Percentiles rank a stretch among this genome's conserved stretches.
These are phyloP conservation scores for Hypena proboscidalis DNA, from an alignment of 2,888 invertebrate genomes.

Conservation along the genomic window DNA sequence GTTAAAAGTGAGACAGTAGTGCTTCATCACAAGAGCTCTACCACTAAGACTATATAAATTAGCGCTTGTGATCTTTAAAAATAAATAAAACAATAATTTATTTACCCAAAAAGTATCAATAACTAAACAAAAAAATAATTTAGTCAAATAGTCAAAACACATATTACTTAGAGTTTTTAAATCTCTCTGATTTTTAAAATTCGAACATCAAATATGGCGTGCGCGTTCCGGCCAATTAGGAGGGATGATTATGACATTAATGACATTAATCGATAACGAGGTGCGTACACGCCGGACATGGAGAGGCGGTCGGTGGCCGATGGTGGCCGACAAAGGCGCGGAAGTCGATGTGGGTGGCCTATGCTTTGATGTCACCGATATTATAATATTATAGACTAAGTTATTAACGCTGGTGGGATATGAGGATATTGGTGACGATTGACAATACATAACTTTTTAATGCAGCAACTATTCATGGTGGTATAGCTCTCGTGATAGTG, in stretches of 20 bases:
- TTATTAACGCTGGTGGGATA: not conserved
- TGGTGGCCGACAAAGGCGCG: conserved; percentile 46
- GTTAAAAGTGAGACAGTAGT: too few species aligned
- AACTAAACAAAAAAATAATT: too few species aligned
- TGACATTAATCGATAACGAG: conserved; percentile 24
- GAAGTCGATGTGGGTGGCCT: conserved; percentile 71
- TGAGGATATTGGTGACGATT: conserved; percentile 2
- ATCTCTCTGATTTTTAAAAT: conserved; percentile 1
- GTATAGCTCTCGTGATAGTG: too few species aligned
- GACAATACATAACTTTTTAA: too few species aligned
- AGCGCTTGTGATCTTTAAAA: conserved; percentile 7
- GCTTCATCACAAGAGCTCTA: too few species aligned
- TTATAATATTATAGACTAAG: conserved; percentile 13
- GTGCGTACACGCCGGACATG: conserved; percentile 11
- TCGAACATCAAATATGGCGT: conserved; percentile 9
- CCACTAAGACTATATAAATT: too few species aligned
- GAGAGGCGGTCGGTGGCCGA: conserved; percentile 21
- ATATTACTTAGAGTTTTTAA: not conserved
- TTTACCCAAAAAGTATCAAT: too few species aligned
- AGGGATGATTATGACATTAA: conserved; percentile 18
- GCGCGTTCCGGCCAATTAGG: conserved; percentile 10
- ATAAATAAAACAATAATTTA: too few species aligned
- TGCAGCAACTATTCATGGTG: too few species aligned
- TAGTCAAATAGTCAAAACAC: too few species aligned
- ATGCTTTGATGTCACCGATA: conserved; percentile 49